phyloP scores from a whole-genome alignment of 2,888 invertebrate species.

The Linyphia triangularis region DNA sequence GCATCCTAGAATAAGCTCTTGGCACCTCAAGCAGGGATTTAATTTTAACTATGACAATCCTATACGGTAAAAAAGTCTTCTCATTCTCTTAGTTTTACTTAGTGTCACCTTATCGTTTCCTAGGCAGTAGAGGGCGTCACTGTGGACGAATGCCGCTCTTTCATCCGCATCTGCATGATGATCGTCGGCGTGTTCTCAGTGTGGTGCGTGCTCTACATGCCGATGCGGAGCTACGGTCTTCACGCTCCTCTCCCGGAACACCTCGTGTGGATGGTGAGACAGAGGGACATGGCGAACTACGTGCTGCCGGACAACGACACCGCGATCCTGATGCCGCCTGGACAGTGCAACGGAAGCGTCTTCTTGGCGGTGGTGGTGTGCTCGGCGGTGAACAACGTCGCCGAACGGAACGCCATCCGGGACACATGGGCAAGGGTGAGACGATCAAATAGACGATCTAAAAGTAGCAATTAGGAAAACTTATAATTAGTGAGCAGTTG shows the following conservation, averaged over 20 bases:
- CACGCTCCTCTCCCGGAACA: constrained; percentile 51
- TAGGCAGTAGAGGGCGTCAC: too few relatives aligned
- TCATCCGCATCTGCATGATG: constrained; percentile 39
- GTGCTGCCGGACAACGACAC: constrained; percentile 70
- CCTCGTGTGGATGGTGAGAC: constrained; percentile 68
- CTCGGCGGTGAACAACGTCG: constrained; percentile 73
- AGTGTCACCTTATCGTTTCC: too few relatives aligned
- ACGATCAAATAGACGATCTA: too few relatives aligned
- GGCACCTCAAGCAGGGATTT: too few relatives aligned
- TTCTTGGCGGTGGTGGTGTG: constrained; percentile 70
- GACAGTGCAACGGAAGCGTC: constrained; percentile 51
- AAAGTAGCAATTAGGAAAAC: too few relatives aligned
- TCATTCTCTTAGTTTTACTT: too few relatives aligned
- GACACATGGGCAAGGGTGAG: constrained; percentile 68
- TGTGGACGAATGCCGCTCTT: constrained; percentile 46
- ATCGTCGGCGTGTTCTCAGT: constrained; percentile 49
- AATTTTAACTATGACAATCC: too few relatives aligned
- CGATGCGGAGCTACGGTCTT: constrained; percentile 19
- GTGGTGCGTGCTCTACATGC: constrained; percentile 72
- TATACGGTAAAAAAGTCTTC: too few relatives aligned
- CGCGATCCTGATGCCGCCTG: constrained; percentile 14
- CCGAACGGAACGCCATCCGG: constrained; percentile 68
- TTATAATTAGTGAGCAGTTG: too few relatives aligned
- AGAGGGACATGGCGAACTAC: constrained; percentile 51
- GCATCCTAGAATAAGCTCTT: too few relatives aligned